A percentile compares a stretch with the other conserved stretches of the same genome.
Conservation (phyloP, 2,888 invertebrate genomes). For the Dromius quadrimaculatus region DNA sequence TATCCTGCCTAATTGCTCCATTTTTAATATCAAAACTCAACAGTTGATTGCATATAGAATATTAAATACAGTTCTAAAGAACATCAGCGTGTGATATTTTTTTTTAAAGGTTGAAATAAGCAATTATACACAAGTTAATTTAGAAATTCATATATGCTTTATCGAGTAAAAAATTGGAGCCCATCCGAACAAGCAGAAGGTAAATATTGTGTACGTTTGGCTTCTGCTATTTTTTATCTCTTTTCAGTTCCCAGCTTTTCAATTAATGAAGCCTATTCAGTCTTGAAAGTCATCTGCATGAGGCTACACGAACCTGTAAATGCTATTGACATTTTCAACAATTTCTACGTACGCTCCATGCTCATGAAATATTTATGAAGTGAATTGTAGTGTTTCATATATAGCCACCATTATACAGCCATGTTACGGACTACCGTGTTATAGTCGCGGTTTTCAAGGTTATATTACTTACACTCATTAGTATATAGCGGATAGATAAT, state of each 20-base stretch:
- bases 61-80: conserved; percentile 10
- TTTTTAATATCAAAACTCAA: background rate
- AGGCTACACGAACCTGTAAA: conserved; percentile 5
- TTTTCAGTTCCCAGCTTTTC: conserved; percentile 10
- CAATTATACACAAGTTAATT: conserved; percentile 14
- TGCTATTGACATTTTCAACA: conserved; percentile 27
- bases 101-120: conserved; percentile 27
- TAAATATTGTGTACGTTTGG: conserved; percentile 9
- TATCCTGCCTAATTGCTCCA: background rate
- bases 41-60: conserved; percentile 2
- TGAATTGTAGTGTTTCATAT: too few relatives aligned
- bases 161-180: conserved; percentile 13
- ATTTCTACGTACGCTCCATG: background rate
- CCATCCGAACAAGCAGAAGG: background rate
- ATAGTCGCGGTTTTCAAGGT: too few relatives aligned
- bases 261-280: conserved; percentile 37
- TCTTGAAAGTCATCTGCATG: conserved; percentile 14
- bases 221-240: conserved; percentile 12
- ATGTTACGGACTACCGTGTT: too few relatives aligned
- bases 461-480: too few relatives aligned
- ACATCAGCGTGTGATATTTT: conserved; percentile 5
- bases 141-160: conserved; percentile 15
- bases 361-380: conserved; percentile 5
- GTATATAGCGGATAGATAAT: too few relatives aligned
- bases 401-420: too few relatives aligned